These are phyloP conservation scores for Lepilemur ruficaudatus DNA, from an alignment of 2,797 vertebrate species.

Conservation along the genomic window DNA sequence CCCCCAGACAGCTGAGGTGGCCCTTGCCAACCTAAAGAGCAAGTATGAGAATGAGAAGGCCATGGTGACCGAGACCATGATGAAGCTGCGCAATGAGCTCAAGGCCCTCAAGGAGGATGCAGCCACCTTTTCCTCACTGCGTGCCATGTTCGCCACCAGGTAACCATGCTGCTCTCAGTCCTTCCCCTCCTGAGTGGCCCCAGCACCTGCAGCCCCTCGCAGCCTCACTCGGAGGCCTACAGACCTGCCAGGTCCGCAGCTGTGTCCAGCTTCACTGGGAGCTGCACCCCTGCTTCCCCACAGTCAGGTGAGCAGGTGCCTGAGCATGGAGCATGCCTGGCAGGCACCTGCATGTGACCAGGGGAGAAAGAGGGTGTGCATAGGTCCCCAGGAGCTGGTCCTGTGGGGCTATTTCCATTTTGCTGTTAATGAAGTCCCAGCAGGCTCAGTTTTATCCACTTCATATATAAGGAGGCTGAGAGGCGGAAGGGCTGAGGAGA, in stretches of 20 bases:
- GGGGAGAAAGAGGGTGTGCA: not conserved
- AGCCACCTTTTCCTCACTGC: constrained; percentile 96
- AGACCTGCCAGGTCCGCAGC: not conserved
- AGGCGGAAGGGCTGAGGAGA: not conserved
- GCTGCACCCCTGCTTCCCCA: not conserved
- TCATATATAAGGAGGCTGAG: not conserved
- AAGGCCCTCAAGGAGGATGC: constrained; percentile 98
- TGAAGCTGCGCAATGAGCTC: constrained; percentile 97
- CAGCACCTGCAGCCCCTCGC: not conserved
- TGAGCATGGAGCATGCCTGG: not conserved
- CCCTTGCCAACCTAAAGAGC: constrained; percentile 97
- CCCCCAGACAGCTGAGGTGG: constrained; percentile 95
- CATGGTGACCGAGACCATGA: constrained; percentile 96
- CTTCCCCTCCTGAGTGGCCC: not conserved
- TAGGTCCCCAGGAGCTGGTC: not conserved
- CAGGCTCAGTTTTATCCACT: not conserved
- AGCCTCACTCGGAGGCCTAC: not conserved
- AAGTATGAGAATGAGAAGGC: constrained; percentile 97
- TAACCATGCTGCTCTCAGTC: constrained; percentile 33
- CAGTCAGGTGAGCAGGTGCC: not conserved
- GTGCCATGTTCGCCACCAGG: constrained; percentile 99
- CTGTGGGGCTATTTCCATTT: not conserved
- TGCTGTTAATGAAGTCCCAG: not conserved
- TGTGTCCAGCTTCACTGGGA: not conserved
- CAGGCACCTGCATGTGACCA: not conserved